phyloP scores from a whole-genome alignment of 2,113 vertebrate species.

The Melospiza georgiana region DNA sequence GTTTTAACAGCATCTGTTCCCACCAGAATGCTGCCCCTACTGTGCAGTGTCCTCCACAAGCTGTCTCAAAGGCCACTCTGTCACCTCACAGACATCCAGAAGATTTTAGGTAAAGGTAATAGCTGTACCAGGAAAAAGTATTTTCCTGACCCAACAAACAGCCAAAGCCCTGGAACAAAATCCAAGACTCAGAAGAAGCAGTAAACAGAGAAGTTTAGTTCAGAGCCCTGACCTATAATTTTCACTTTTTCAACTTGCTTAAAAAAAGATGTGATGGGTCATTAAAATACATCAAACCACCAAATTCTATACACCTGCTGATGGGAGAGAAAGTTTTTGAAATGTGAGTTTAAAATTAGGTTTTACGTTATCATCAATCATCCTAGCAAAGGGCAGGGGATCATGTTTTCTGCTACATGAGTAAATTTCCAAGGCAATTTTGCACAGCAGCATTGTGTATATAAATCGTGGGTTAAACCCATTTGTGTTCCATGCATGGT shows the following conservation, averaged over 20 bases:
- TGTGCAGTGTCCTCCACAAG: rapidly evolving
- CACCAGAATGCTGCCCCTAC: neutral
- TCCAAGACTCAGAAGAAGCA: neutral
- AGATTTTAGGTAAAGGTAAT: neutral
- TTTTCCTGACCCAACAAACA: neutral
- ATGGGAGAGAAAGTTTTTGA: neutral
- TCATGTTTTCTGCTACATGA: constrained; percentile 36
- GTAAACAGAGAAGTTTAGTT: neutral
- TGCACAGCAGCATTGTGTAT: neutral
- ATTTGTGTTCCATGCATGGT: neutral
- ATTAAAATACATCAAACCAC: neutral
- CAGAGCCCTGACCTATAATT: neutral
- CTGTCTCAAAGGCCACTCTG: neutral
- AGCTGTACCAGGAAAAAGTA: neutral
- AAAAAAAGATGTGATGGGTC: neutral
- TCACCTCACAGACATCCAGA: neutral
- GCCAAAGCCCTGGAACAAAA: neutral
- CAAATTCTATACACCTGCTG: neutral
- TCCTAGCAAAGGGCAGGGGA: neutral
- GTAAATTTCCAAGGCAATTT: constrained; percentile 31
- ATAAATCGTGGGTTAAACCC: neutral
- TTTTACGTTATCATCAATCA: constrained; percentile 60
- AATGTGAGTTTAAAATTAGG: constrained; percentile 35
- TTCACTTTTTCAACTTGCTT: neutral
- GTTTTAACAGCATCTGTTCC: neutral